Evolutionary conservation across 2,797 vertebrate genomes (phyloP), one percentile per base, ranked within the genome.

Genomic region (Toxotes lorentzi): DNA sequence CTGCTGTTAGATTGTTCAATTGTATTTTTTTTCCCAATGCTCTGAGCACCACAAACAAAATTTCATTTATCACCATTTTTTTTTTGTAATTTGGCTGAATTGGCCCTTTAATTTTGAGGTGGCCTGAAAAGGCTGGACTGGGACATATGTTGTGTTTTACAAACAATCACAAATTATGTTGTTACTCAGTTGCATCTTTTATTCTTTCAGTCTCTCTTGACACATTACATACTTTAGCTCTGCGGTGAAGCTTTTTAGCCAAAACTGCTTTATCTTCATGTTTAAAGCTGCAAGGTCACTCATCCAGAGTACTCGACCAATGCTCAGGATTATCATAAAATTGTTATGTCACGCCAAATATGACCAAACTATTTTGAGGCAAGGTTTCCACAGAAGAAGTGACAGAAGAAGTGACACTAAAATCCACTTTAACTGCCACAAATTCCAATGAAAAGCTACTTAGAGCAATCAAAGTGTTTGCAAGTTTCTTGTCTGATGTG

Each of bases 181-280:
- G 78, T 92, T 92, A 70, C 81, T 92, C 74, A 92, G 81, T 84
- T 86, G 71, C 76, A 84, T 89, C 82, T 88, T 95, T 95, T 93
- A 94, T 95, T 96, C 89, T 75, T 86, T 88, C 89, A 73, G 76
- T 80, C 78, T 89, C 82, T 88, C 84, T 89, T 75, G 35, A 90
- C 82, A 91, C 73, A 61, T 88, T 91, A 93, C 88, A 93, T 82
- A 88, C 76, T 82, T 75, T 63, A 84, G 89, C 81, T 90, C 87
- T 91, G 89, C 89, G 65, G 71, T 83, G 77, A 94, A 94, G 93
- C 91, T 76, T 76, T 73, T 45, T 72, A 88, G 88, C 82, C 71
- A 83, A 82, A 82, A 76, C 73, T 76, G 67, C 79, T 83, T 84
- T 34, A 58, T 75, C 73, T 84, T 82, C 70, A 77, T 76, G 71